Percentiles rank a stretch among this genome's conserved stretches.
Conservation (phyloP, 2,113 vertebrate genomes). For the Pituophis catenifer region DNA sequence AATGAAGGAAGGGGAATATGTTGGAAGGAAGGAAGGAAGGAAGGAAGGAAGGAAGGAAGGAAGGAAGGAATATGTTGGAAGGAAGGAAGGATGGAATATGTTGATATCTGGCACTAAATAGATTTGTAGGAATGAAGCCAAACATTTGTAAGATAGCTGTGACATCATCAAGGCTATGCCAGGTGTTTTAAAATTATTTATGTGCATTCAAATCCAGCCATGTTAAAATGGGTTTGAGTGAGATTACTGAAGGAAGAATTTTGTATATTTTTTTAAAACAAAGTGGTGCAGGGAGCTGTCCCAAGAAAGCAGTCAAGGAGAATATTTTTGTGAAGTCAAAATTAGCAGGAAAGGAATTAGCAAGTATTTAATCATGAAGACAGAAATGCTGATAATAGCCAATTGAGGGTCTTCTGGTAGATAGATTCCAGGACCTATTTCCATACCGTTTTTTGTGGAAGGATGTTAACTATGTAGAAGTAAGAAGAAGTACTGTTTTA, state of each 20-base stretch:
- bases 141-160: not conserved
- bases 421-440: not conserved
- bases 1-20: no score
- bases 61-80: no score
- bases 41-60: no score
- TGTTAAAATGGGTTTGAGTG: not conserved
- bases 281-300: not conserved
- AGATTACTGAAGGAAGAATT: not conserved
- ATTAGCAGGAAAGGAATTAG: no score
- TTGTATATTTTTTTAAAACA: not conserved
- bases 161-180: not conserved
- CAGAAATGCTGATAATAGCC: not conserved
- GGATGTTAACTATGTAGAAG: not conserved
- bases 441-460: not conserved
- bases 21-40: no score
- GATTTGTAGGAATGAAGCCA: not conserved
- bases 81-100: not conserved
- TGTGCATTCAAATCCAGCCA: not conserved
- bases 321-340: not conserved
- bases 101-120: not conserved
- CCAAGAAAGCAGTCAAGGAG: not conserved
- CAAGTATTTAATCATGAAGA: not conserved
- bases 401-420: not conserved
- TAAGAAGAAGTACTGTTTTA: not conserved
- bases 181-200: not conserved